Percentiles rank a stretch among this genome's conserved stretches.
Conservation (phyloP, 2,888 invertebrate genomes). For the Dendrolimus houi region DNA sequence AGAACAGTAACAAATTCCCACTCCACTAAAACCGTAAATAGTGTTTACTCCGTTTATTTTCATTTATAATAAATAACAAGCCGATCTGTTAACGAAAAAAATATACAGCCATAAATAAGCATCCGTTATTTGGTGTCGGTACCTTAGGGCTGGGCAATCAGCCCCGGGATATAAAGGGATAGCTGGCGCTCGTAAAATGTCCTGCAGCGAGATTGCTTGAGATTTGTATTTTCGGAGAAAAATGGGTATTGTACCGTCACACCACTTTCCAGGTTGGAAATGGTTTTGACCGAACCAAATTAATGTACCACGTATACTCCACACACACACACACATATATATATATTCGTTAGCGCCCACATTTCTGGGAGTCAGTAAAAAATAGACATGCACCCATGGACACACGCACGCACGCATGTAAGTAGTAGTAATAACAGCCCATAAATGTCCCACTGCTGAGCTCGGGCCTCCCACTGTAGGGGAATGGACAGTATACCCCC, state of each 20-base stretch:
- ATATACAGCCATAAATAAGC: slow-evolving; percentile 40
- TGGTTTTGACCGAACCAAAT: neutral
- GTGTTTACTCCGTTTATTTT: slow-evolving; percentile 23
- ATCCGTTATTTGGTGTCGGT: slow-evolving; percentile 34
- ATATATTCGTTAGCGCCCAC: too few species aligned
- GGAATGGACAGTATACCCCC: too few species aligned
- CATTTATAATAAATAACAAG: slow-evolving; percentile 28
- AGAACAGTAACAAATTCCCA: too few species aligned
- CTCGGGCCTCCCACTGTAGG: too few species aligned
- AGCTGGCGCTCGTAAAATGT: slow-evolving; percentile 58
- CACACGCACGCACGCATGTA: too few species aligned
- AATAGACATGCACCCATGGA: too few species aligned
- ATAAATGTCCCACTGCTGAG: too few species aligned
- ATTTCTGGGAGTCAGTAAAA: too few species aligned
- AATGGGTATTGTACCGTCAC: slow-evolving; percentile 21
- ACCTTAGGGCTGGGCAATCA: slow-evolving; percentile 59
- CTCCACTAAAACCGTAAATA: too few species aligned
- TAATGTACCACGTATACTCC: too few species aligned
- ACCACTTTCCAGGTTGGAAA: neutral
- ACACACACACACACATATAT: too few species aligned
- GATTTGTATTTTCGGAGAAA: slow-evolving; percentile 44
- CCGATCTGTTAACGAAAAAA: slow-evolving; percentile 26
- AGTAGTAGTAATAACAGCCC: too few species aligned
- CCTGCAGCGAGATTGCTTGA: slow-evolving; percentile 56
- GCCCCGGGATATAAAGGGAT: slow-evolving; percentile 65